These are phyloP conservation scores for Pandemis cinnamomeana DNA, from an alignment of 2,888 invertebrate species.

Conservation along the genomic window DNA sequence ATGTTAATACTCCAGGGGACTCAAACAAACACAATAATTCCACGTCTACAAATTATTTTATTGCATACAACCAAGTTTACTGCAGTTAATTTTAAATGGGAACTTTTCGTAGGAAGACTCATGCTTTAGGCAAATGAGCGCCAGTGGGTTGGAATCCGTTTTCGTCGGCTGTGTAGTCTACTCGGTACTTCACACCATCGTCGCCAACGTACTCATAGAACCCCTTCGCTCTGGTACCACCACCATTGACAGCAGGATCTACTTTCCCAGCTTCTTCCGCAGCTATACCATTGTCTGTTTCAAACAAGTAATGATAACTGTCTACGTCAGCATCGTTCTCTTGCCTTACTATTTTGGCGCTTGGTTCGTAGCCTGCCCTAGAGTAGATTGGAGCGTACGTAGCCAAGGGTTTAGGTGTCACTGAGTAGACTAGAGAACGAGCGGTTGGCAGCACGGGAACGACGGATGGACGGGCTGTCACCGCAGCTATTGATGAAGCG, in stretches of 20 bases:
- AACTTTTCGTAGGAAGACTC: constrained; percentile 20
- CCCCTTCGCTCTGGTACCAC: constrained; percentile 86
- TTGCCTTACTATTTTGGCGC: constrained; percentile 83
- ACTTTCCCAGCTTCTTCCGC: constrained; percentile 86
- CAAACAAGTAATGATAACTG: constrained; percentile 85
- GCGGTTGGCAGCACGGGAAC: constrained; percentile 47
- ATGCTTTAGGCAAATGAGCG: constrained; percentile 76
- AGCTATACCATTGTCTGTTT: constrained; percentile 87
- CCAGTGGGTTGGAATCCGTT: constrained; percentile 84
- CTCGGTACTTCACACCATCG: constrained; percentile 83
- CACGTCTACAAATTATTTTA: constrained; percentile 31
- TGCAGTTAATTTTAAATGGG: constrained; percentile 27
- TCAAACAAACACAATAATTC: constrained; percentile 3
- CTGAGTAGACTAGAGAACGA: constrained; percentile 46
- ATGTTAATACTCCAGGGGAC: neutral
- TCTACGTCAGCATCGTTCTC: constrained; percentile 79
- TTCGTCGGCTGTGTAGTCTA: constrained; percentile 86
- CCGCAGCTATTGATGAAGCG: constrained; percentile 54
- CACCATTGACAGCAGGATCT: constrained; percentile 78
- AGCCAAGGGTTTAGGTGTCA: constrained; percentile 45
- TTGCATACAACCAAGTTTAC: neutral
- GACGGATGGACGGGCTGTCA: constrained; percentile 58
- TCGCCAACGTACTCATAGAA: constrained; percentile 88
- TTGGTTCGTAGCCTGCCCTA: constrained; percentile 66
- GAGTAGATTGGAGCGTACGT: constrained; percentile 47